A percentile compares a stretch with the other conserved stretches of the same genome.
Evolutionary conservation across 2,797 vertebrate genomes (phyloP).

Genomic region (Gallinago nigripennis): DNA sequence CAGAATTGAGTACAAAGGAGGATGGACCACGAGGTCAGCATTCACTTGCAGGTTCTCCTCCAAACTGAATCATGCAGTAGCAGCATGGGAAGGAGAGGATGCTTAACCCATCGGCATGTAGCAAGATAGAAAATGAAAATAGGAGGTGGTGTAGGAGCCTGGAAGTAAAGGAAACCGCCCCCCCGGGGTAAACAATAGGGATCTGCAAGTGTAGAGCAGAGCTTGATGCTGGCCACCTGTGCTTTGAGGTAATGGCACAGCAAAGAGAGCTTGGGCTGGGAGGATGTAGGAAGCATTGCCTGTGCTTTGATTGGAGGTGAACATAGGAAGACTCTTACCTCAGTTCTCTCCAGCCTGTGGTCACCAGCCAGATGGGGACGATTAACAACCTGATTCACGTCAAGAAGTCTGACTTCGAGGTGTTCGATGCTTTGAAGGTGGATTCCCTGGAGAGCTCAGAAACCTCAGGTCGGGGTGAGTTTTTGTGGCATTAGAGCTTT

Average conservation of each 20-base stretch:
- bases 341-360: slow-evolving; percentile 83
- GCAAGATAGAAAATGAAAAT: background rate
- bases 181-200: background rate
- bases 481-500: slow-evolving; percentile 21
- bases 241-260: background rate
- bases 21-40: background rate
- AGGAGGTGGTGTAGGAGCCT: background rate
- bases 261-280: background rate
- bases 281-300: background rate
- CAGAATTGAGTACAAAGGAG: background rate
- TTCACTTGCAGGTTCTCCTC: background rate
- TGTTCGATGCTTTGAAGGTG: slow-evolving; percentile 94
- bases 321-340: background rate
- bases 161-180: background rate
- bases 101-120: background rate
- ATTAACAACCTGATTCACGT: slow-evolving; percentile 98
- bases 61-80: fast-evolving
- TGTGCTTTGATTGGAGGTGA: background rate
- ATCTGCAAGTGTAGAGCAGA: background rate
- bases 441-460: slow-evolving; percentile 96
- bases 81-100: background rate
- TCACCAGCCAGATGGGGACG: slow-evolving; percentile 95
- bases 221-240: background rate
- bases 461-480: slow-evolving; percentile 87
- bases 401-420: slow-evolving; percentile 98